Evolutionary conservation across 1,140 invertebrate genomes (phyloP).

Genomic region (Bathynomus jamesi): DNA sequence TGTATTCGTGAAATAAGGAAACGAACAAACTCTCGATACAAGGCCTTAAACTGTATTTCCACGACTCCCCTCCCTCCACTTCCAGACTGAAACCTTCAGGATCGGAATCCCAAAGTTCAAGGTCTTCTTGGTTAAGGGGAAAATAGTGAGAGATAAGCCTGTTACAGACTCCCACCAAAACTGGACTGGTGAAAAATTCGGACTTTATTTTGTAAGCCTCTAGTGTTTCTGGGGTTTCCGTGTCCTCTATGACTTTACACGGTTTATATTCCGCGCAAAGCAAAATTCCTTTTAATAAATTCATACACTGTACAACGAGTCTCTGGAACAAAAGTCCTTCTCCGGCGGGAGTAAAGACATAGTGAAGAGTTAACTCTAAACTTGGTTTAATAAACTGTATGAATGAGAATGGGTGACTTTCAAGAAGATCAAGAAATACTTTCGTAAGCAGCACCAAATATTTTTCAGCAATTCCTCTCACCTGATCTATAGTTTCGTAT

Average conservation of each 20-base stretch:
- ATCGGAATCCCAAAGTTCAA: slow-evolving; percentile 80
- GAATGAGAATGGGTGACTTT: slow-evolving; percentile 67
- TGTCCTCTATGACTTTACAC: slow-evolving; percentile 52
- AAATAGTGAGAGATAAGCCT: slow-evolving; percentile 83
- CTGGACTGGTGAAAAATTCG: slow-evolving; percentile 62
- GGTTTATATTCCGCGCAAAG: slow-evolving; percentile 64
- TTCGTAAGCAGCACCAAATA: slow-evolving; percentile 62
- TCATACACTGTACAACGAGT: slow-evolving; percentile 81
- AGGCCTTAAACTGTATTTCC: slow-evolving; percentile 82
- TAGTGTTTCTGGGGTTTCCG: slow-evolving; percentile 46
- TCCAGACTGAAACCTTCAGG: slow-evolving; percentile 69
- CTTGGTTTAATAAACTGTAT: slow-evolving; percentile 66
- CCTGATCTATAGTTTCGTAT: slow-evolving; percentile 43
- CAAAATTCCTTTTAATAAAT: slow-evolving; percentile 76
- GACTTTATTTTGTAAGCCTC: slow-evolving; percentile 61
- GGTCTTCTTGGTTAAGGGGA: slow-evolving; percentile 68
- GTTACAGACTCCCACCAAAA: slow-evolving; percentile 66
- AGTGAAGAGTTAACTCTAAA: slow-evolving; percentile 71
- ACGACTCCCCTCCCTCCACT: slow-evolving; percentile 61
- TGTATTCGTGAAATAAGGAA: slow-evolving; percentile 72
- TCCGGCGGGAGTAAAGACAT: slow-evolving; percentile 73
- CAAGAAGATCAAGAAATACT: slow-evolving; percentile 63
- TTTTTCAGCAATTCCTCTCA: slow-evolving; percentile 63
- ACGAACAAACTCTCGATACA: slow-evolving; percentile 79
- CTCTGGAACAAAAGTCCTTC: slow-evolving; percentile 67